Percentiles rank a stretch among this genome's conserved stretches.
Conservation (phyloP, 92 coral and sea anemone species). For the Actinostola sp. region DNA sequence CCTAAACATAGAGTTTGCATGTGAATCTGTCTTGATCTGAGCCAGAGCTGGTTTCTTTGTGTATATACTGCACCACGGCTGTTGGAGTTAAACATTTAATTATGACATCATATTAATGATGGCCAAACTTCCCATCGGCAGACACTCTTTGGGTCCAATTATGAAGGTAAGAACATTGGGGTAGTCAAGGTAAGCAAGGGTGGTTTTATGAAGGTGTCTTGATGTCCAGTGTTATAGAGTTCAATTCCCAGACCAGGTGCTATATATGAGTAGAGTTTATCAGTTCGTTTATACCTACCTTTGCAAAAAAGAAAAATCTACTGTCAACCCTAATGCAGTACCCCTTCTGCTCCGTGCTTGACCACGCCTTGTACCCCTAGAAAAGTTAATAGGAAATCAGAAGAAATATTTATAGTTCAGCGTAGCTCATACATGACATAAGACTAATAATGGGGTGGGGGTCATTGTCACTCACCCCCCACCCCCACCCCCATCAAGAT, state of each 20-base stretch:
- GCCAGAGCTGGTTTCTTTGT: slow-evolving; percentile 55
- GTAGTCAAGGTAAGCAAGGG: too few species aligned
- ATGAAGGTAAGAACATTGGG: too few species aligned
- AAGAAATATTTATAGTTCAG: neutral
- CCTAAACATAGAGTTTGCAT: slow-evolving; percentile 54
- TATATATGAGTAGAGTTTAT: too few species aligned
- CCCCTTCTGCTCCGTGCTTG: slow-evolving; percentile 44
- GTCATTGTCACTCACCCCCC: too few species aligned
- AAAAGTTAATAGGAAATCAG: neutral
- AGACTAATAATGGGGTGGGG: neutral
- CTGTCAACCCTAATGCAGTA: slow-evolving; percentile 62
- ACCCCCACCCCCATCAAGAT: too few species aligned
- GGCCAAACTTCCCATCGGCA: too few species aligned
- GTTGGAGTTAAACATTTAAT: neutral
- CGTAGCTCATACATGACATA: neutral
- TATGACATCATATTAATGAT: neutral
- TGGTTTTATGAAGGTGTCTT: too few species aligned
- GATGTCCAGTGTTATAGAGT: too few species aligned
- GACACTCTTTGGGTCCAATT: too few species aligned
- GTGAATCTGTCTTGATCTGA: slow-evolving; percentile 41
- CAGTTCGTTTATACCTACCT: slow-evolving; percentile 51
- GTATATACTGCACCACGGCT: slow-evolving; percentile 75
- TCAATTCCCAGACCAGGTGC: too few species aligned
- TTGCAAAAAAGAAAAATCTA: slow-evolving; percentile 65
- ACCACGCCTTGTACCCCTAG: slow-evolving; percentile 66